A percentile compares a stretch with the other conserved stretches of the same genome.
Conservation (phyloP, 2,888 invertebrate species). For the Ormyrus nitidulus region DNA sequence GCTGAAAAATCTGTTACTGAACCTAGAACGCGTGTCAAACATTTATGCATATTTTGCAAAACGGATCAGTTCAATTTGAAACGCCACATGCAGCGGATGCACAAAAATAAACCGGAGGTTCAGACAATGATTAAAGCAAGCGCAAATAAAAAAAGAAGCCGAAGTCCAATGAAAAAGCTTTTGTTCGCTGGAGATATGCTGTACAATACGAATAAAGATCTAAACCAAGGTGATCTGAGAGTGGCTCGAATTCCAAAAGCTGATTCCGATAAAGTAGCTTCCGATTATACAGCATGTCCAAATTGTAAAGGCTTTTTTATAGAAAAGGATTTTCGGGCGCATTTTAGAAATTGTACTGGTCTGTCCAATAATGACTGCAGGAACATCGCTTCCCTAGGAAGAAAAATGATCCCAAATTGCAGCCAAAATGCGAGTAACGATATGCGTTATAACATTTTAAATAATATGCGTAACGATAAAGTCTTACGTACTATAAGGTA, state of each 20-base stretch:
- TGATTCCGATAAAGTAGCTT: neutral
- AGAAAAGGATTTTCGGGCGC: neutral
- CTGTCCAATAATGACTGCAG: neutral
- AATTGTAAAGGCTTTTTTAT: neutral
- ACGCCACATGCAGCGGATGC: neutral
- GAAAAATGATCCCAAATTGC: neutral
- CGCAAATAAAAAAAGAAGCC: neutral
- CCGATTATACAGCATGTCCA: neutral
- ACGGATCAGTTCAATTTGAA: neutral
- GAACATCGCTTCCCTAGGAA: neutral
- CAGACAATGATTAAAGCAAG: neutral
- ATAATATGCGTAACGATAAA: neutral
- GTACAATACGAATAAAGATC: neutral
- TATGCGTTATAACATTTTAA: neutral
- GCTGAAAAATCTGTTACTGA: no score
- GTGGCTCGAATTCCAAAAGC: neutral
- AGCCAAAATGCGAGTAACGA: neutral
- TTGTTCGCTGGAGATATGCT: conserved; percentile 1
- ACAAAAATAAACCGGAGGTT: neutral
- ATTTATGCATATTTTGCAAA: neutral
- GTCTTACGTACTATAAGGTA: neutral
- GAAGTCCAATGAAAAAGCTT: neutral
- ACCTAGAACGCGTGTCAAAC: neutral
- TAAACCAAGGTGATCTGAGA: neutral
- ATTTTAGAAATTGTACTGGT: neutral